phyloP scores from a whole-genome alignment of 2,797 vertebrate species.

The Neopelma chrysocephalum region DNA sequence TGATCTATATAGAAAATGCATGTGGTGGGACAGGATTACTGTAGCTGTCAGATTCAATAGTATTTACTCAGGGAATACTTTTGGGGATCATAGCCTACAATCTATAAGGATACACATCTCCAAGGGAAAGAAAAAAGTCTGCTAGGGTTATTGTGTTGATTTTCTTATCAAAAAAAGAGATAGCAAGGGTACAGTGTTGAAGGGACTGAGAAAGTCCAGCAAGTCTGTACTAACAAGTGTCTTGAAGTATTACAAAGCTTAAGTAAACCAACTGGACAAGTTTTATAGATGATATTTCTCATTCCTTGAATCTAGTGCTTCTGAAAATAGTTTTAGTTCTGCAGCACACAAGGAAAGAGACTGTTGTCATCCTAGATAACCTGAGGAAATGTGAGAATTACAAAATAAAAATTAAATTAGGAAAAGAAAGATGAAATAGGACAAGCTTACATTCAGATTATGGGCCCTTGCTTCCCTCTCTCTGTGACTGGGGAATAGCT shows the following conservation, averaged over 20 bases:
- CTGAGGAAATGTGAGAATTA: not conserved
- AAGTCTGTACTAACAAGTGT: not conserved
- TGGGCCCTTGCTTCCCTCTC: not conserved
- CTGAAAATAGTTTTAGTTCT: not conserved
- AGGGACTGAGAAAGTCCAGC: not conserved
- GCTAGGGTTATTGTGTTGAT: not conserved
- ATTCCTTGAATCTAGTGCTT: not conserved
- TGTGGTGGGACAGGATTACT: not conserved
- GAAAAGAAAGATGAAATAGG: not conserved
- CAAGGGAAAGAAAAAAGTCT: not conserved
- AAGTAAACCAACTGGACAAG: not conserved
- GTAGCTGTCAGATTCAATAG: not conserved
- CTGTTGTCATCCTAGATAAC: not conserved
- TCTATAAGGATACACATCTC: not conserved
- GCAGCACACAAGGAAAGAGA: not conserved
- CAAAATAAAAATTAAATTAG: not conserved
- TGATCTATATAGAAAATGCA: not conserved
- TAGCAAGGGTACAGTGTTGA: not conserved
- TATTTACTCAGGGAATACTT: not conserved
- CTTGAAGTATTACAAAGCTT: not conserved
- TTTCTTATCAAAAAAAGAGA: not conserved
- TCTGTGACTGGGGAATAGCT: not conserved
- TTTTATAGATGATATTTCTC: not conserved
- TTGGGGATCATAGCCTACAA: not conserved
- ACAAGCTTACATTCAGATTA: not conserved